Percentiles rank a stretch among this genome's conserved stretches.
Evolutionary conservation across 1,140 invertebrate genomes (phyloP).

Genomic region (Drosophila kepulauana): DNA sequence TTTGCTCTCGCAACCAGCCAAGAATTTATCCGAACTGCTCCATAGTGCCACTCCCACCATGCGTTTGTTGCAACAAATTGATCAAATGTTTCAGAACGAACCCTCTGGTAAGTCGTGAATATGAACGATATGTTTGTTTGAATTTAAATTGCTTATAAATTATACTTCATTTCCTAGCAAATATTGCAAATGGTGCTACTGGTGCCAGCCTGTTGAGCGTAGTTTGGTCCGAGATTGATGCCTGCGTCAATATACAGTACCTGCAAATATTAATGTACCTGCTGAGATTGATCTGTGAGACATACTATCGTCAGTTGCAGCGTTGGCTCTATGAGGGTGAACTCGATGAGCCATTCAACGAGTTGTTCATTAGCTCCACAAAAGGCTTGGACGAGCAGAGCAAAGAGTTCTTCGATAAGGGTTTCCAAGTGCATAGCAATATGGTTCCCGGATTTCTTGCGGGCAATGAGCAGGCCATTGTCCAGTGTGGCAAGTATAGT

Average conservation of each 20-base stretch:
- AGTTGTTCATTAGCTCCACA: slow-evolving; percentile 67
- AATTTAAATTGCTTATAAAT: not conserved
- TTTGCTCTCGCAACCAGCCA: slow-evolving; percentile 24
- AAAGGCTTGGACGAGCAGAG: slow-evolving; percentile 46
- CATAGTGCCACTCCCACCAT: slow-evolving; percentile 18
- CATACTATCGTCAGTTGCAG: slow-evolving; percentile 72
- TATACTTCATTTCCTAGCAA: slow-evolving; percentile 19
- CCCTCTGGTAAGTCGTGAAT: slow-evolving; percentile 37
- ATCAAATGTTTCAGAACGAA: slow-evolving; percentile 45
- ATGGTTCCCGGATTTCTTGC: slow-evolving; percentile 70
- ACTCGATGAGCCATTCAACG: slow-evolving; percentile 70
- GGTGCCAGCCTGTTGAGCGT: slow-evolving; percentile 66
- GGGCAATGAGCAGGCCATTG: slow-evolving; percentile 69
- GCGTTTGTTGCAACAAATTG: slow-evolving; percentile 44
- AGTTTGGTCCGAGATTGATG: slow-evolving; percentile 65
- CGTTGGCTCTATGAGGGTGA: slow-evolving; percentile 74
- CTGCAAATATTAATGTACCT: slow-evolving; percentile 67
- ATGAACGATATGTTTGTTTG: not conserved
- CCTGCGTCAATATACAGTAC: slow-evolving; percentile 56
- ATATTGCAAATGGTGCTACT: slow-evolving; percentile 18
- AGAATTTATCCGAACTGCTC: slow-evolving; percentile 39
- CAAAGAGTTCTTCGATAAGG: slow-evolving; percentile 80
- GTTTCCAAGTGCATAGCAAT: slow-evolving; percentile 56
- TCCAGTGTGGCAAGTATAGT: slow-evolving; percentile 83
- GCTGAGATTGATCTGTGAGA: slow-evolving; percentile 66